Percentiles rank a stretch among this genome's conserved stretches.
phyloP scores from a whole-genome alignment of 2,797 vertebrate genomes.

The Hybognathus amarus region DNA sequence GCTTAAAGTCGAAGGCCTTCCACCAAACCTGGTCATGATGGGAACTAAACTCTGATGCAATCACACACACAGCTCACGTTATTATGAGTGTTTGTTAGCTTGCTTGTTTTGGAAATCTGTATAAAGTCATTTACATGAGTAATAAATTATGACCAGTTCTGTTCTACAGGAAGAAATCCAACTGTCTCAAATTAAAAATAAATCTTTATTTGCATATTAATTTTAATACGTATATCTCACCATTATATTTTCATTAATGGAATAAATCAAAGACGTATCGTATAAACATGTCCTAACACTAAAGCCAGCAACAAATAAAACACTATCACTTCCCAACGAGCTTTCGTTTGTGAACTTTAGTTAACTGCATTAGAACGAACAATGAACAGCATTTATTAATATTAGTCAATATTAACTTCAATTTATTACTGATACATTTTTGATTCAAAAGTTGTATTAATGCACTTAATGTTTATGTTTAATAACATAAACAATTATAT shows the following conservation, averaged over 20 bases:
- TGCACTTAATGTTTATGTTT: too few relatives aligned
- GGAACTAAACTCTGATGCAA: conserved; percentile 84
- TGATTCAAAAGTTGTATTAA: too few relatives aligned
- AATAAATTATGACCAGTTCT: neutral
- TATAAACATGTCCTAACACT: neutral
- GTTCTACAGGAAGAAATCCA: neutral
- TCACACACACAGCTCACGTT: neutral
- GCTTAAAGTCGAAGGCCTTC: conserved; percentile 83
- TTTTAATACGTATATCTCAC: neutral
- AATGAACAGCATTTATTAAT: too few relatives aligned
- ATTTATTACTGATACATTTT: too few relatives aligned
- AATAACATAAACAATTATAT: too few relatives aligned
- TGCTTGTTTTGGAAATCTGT: neutral
- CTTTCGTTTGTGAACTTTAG: neutral
- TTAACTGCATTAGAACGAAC: too few relatives aligned
- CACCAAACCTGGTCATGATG: conserved; percentile 86
- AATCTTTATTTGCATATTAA: conserved; percentile 30
- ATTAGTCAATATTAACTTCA: too few relatives aligned
- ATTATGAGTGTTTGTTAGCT: too few relatives aligned
- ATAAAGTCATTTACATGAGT: neutral
- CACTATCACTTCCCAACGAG: neutral
- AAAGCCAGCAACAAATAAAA: neutral
- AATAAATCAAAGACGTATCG: neutral
- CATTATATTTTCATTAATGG: neutral
- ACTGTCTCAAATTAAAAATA: neutral